A percentile compares a stretch with the other conserved stretches of the same genome.
phyloP scores from a whole-genome alignment of 2,888 invertebrate species.

The Camptogramma bilineatum region DNA sequence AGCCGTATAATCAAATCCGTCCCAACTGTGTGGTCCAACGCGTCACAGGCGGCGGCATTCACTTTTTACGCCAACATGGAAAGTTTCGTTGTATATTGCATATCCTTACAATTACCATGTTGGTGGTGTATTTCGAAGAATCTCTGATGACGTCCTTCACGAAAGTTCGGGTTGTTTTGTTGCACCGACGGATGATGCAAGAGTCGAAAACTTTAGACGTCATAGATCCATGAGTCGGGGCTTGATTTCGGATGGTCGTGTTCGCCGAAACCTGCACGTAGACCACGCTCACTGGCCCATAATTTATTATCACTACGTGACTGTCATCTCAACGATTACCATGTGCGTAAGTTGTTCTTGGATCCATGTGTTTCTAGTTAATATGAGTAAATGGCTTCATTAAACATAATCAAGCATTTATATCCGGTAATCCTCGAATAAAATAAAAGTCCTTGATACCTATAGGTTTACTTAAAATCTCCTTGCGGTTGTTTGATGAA shows the following conservation, averaged over 20 bases:
- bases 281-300: neutral
- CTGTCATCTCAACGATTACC: neutral
- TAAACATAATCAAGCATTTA: too few relatives aligned
- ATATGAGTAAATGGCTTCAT: neutral
- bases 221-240: neutral
- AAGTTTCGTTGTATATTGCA: neutral
- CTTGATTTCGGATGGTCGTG: neutral
- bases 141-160: neutral
- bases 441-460: too few relatives aligned
- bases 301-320: slow-evolving; percentile 1
- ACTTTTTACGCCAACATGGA: neutral
- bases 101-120: neutral
- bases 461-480: too few relatives aligned
- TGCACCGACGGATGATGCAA: neutral
- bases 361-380: neutral
- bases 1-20: slow-evolving; percentile 16
- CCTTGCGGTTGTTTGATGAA: too few relatives aligned
- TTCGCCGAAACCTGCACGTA: slow-evolving; percentile 3
- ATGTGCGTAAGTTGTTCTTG: neutral
- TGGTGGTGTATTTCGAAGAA: neutral
- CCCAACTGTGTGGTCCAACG: slow-evolving; percentile 32
- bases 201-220: neutral
- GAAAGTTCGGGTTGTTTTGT: neutral
- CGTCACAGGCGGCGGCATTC: neutral
- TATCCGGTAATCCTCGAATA: too few relatives aligned